phyloP scores from a whole-genome alignment of 2,888 invertebrate genomes.

The Glaucopsyche alexis region DNA sequence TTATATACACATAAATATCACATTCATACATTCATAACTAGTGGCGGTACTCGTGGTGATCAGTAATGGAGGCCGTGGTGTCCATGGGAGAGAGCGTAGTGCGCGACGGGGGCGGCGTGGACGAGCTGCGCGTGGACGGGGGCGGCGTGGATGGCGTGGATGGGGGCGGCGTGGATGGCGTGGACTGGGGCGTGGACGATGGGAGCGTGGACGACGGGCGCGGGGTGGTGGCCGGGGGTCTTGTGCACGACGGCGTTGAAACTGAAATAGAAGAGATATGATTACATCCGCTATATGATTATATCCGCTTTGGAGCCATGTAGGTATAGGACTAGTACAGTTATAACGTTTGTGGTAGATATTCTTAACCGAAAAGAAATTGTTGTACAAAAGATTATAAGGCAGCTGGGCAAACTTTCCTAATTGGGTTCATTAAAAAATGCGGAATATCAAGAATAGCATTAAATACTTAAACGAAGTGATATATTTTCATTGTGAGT shows the following conservation, averaged over 20 bases:
- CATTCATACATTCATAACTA: conserved; percentile 68
- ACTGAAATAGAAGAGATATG: conserved; percentile 47
- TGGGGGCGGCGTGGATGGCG: conserved; percentile 43
- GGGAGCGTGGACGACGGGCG: conserved; percentile 60
- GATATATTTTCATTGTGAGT: conserved; percentile 38
- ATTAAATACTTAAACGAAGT: too few relatives aligned
- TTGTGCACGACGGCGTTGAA: conserved; percentile 79
- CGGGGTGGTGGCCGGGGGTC: conserved; percentile 73
- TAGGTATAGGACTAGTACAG: too few relatives aligned
- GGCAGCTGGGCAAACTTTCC: too few relatives aligned
- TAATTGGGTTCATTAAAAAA: too few relatives aligned
- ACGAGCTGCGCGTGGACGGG: conserved; percentile 52
- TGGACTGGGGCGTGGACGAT: conserved; percentile 45
- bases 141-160: conserved; percentile 57
- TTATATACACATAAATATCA: conserved; percentile 78
- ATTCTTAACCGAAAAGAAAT: too few relatives aligned
- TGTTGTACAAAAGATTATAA: too few relatives aligned
- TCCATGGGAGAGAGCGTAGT: conserved; percentile 49
- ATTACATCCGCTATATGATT: too few relatives aligned
- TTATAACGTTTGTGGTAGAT: too few relatives aligned
- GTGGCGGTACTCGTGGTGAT: conserved; percentile 58
- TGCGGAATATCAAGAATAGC: too few relatives aligned
- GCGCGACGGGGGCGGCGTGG: conserved; percentile 49
- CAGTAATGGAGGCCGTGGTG: conserved; percentile 72
- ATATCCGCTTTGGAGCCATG: too few relatives aligned